Conservation (phyloP, 2,888 invertebrate species). For the Archips crataeganus region DNA sequence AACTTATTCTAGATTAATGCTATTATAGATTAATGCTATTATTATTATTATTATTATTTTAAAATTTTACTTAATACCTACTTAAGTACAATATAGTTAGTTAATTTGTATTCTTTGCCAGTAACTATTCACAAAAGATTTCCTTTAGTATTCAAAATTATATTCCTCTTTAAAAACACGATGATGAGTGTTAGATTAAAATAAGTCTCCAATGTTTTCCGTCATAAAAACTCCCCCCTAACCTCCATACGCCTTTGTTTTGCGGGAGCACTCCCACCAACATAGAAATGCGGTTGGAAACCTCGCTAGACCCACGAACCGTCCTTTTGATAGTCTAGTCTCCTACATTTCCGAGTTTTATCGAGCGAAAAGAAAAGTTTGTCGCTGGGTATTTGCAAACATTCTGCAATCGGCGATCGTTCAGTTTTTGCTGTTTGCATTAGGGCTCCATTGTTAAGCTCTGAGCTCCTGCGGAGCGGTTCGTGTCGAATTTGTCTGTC, state of each 20-base stretch:
- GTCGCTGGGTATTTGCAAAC: constrained; percentile 58
- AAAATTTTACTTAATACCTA: too few species aligned
- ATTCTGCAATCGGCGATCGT: constrained; percentile 62
- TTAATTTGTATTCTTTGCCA: too few species aligned
- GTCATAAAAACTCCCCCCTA: constrained; percentile 7
- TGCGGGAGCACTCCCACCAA: constrained; percentile 8
- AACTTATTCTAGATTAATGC: too few species aligned
- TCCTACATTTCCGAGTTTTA: not conserved
- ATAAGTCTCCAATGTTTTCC: constrained; percentile 27
- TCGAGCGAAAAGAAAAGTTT: constrained; percentile 3
- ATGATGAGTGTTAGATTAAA: constrained; percentile 24
- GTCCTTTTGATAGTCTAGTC: not conserved
- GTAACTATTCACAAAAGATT: too few species aligned
- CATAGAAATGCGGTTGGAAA: constrained; percentile 5
- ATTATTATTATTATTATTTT: too few species aligned
- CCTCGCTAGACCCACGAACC: not conserved
- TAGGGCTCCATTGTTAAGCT: constrained; percentile 57
- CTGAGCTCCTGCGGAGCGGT: constrained; percentile 29
- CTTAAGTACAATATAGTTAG: too few species aligned
- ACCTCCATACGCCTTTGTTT: constrained; percentile 24
- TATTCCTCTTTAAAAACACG: constrained; percentile 3
- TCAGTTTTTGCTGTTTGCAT: constrained; percentile 64
- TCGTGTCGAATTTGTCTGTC: constrained; percentile 45
- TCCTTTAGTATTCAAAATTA: not conserved
- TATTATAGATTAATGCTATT: too few species aligned